Base-by-base conservation (phyloP, 1,140 invertebrate genomes). In the Drosophila nasuta region DNA sequence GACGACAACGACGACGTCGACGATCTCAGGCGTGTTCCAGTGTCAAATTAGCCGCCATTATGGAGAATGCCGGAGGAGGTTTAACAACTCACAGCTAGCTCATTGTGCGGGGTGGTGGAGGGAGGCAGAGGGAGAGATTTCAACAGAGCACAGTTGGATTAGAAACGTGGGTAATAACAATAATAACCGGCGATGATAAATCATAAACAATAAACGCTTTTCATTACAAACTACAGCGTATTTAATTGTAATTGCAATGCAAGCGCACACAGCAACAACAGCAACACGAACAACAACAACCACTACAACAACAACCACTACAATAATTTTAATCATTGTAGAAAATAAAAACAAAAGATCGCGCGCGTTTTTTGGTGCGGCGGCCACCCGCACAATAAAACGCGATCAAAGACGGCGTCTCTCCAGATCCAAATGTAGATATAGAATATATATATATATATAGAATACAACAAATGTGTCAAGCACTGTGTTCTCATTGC, bases 31-130 rank as follows among this genome's bases (percentile, higher is more conserved):
- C 82, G 79, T 81, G 67, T 79, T 70, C 68, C 75, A 82, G 82
- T 82, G 82, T 87, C 82, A 88, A 88, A 87, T 88, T 87, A 88
- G 80, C 43, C 48, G 64, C 63, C 79, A 86, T 86, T 87, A 83
- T 41, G 69, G 49, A 43, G 57, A 56, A 75, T 69, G 43, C 54
- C 54, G 51, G 58, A 56, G 65, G 51, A 71, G 38, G 20, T 64
- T 59, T 15, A 33, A 35, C 49, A 15, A 6, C 43, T 49, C 20
- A 33, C n/a, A 11, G 11, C 20, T 20, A 43, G 15, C 13, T 13
- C 13, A 13, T 13, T 13, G 13, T 13, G 13, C 13, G 13, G 13
- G 13, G 13, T 33, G 43, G 52, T 41, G 46, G 51, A 30, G 51
- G 43, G 33, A 20, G 62, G 38, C n/a, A n/a, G 20, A 25, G 3